Evolutionary conservation across 2,888 invertebrate species (phyloP).

Genomic region (Pinctada fucata): DNA sequence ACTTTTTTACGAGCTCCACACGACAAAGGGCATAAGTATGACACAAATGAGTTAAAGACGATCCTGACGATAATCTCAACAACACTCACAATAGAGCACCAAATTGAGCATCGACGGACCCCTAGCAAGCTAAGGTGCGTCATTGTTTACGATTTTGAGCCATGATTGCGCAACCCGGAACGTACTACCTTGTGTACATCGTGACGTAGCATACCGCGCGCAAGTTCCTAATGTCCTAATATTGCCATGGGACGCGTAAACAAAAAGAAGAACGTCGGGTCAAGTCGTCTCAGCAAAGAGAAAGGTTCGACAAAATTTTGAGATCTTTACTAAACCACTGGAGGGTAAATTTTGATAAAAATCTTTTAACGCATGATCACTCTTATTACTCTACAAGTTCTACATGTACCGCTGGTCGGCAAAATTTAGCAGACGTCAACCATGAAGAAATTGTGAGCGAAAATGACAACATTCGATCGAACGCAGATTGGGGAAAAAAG

Average conservation of each 20-base stretch:
- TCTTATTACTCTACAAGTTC: neutral
- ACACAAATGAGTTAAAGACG: no score
- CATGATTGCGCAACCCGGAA: neutral
- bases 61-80: no score
- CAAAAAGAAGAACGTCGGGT: neutral
- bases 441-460: neutral
- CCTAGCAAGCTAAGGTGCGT: slow-evolving; percentile 2
- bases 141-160: neutral
- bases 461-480: neutral
- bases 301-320: neutral
- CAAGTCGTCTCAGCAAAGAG: neutral
- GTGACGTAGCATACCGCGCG: neutral
- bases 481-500: neutral
- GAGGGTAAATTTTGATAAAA: neutral
- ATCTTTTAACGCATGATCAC: neutral
- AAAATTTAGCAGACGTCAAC: neutral
- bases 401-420: neutral
- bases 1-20: no score
- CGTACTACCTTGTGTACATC: neutral
- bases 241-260: neutral
- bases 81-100: no score
- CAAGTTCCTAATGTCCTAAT: neutral
- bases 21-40: no score
- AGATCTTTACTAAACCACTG: neutral
- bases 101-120: no score